A percentile compares a stretch with the other conserved stretches of the same genome.
phyloP scores from a whole-genome alignment of 2,113 vertebrate genomes.

The Microtus ochrogaster region DNA sequence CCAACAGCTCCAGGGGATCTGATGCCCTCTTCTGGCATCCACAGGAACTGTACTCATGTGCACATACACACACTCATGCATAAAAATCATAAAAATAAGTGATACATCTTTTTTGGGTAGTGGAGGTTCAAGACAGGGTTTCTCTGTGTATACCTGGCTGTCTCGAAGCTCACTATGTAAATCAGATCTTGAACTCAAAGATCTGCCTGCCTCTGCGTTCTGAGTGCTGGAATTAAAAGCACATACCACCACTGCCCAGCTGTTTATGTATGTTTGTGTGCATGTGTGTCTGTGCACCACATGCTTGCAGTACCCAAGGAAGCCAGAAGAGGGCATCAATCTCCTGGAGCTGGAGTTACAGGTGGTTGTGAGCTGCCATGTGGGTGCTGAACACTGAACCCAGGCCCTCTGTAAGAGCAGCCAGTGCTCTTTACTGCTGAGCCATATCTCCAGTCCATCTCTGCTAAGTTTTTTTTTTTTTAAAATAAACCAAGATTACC shows the following conservation, averaged over 20 bases:
- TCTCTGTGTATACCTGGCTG: neutral
- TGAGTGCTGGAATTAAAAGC: neutral
- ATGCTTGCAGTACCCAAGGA: neutral
- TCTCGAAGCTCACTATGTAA: neutral
- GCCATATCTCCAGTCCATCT: neutral
- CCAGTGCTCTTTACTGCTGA: neutral
- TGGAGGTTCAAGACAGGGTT: neutral
- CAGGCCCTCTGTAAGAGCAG: neutral
- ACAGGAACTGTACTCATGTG: neutral
- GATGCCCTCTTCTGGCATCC: neutral
- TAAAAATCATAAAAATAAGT: neutral
- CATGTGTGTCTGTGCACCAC: neutral
- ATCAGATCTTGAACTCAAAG: neutral
- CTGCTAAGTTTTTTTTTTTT: too few relatives aligned
- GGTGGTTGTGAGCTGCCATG: neutral
- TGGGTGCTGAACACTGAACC: neutral
- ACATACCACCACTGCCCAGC: too few relatives aligned
- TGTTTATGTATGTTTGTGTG: neutral
- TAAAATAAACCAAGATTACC: neutral
- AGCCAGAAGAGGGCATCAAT: neutral
- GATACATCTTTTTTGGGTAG: neutral
- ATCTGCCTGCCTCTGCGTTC: neutral
- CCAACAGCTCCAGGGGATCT: neutral
- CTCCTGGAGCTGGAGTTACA: neutral
- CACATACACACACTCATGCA: neutral